Evolutionary conservation across 1,140 invertebrate genomes (phyloP), one percentile per base, ranked within the genome.

Genomic region (Geopemphigus sp.): DNA sequence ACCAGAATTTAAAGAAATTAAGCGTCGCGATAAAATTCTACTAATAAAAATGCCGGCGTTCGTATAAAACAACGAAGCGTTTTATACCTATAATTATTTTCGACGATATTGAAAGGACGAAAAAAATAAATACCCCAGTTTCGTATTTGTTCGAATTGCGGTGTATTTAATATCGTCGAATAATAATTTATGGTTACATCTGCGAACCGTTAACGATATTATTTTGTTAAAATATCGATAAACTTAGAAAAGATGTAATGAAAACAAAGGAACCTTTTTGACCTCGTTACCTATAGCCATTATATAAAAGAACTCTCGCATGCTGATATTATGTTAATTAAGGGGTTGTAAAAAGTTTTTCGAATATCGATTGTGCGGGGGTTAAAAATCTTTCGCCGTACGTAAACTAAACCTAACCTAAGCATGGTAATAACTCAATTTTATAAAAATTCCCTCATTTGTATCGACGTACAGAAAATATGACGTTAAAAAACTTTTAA

Each of bases 251-350:
- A 50, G 22, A 68, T 24, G 12, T 50, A 26, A 68, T 39, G 8
- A 50, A 47, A 68, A 68, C 19, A 5, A 68, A 47, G 15, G 8
- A 73, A 56, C n/a, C 4, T 19, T 56, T 54, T 56, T 73, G 70
- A 73, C 70, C 70, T 4, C 53, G 56, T 73, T 56, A 11, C 1
- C 24, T 8, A 19, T 5, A 32, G 15, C 14, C n/a, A 47, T 47
- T 22, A 39, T n/a, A 47, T 5, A 68, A 50, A 17, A 68, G 8
- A 73, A 45, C 5, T 29, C 56, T 73, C 12, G 19, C 70, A 73
- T 73, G 70, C 53, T 73, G 17, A 73, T 73, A 73, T 73, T 73
- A 73, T 56, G 53, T 73, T 56, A 73, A 73, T 73, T 29, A 73
- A 73, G n/a, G 53, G 70, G 19, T 56, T 57, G 15, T 73, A 73